Conservation (phyloP, 2,113 vertebrate genomes). For the Chaetops frenatus region DNA sequence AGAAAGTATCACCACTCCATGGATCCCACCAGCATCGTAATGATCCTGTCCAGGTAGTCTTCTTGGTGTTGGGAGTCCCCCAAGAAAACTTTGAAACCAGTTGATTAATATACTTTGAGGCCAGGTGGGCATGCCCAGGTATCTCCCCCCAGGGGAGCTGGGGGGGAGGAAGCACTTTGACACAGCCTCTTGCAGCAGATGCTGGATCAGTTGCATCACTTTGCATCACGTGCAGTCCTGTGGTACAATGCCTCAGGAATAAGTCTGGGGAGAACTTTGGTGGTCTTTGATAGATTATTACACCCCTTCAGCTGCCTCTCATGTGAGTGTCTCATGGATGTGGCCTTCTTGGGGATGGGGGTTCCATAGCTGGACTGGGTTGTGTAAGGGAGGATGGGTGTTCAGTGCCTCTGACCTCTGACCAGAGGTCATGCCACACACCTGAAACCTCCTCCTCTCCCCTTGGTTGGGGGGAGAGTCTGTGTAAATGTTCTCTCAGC, state of each 20-base stretch:
- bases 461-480: fast-evolving
- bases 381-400: not conserved
- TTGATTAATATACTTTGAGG: not conserved
- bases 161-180: not conserved
- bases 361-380: too few relatives aligned
- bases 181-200: not conserved
- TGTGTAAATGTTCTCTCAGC: not conserved
- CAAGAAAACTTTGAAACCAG: not conserved
- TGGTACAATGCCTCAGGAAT: too few relatives aligned
- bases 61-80: not conserved
- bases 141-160: not conserved
- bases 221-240: not conserved
- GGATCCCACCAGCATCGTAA: not conserved
- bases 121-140: too few relatives aligned
- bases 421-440: too few relatives aligned
- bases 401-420: not conserved
- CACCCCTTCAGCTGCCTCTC: not conserved
- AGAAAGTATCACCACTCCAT: not conserved
- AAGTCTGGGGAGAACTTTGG: not conserved
- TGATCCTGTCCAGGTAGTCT: not conserved
- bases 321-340: fast-evolving
- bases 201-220: not conserved
- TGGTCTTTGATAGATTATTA: not conserved
- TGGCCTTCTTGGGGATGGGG: not conserved
- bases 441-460: not conserved